Conservation (phyloP, 1,140 invertebrate genomes). For the Drosophila varians region DNA sequence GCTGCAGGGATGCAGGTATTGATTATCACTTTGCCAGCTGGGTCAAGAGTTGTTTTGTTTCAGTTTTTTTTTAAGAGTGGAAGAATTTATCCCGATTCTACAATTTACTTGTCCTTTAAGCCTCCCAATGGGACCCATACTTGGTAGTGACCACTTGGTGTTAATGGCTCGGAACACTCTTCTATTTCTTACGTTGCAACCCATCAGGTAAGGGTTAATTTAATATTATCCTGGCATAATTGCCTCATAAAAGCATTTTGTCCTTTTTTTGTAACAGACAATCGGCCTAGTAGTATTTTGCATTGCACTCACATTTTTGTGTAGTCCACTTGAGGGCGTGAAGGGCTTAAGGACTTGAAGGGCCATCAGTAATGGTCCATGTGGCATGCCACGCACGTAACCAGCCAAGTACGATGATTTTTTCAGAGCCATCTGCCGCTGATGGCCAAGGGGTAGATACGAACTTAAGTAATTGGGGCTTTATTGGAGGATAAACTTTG, state of each 20-base stretch:
- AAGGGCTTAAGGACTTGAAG: slow-evolving; percentile 17
- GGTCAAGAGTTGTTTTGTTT: background rate
- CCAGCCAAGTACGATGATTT: slow-evolving; percentile 4
- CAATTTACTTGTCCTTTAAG: too few relatives aligned
- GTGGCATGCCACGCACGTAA: slow-evolving; percentile 46
- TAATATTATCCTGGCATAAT: slow-evolving; percentile 14
- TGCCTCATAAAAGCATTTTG: too few relatives aligned
- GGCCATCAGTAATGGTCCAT: slow-evolving; percentile 20
- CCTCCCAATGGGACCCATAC: too few relatives aligned
- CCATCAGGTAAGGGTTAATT: slow-evolving; percentile 31
- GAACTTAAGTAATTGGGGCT: slow-evolving; percentile 9
- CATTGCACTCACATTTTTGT: slow-evolving; percentile 5
- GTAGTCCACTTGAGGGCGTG: slow-evolving; percentile 9
- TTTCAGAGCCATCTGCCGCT: slow-evolving; percentile 26
- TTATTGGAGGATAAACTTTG: background rate
- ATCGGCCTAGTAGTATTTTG: background rate
- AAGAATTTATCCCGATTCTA: background rate
- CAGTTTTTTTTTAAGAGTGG: background rate
- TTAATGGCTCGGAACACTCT: slow-evolving; percentile 21
- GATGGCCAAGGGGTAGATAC: background rate
- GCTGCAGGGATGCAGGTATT: slow-evolving; percentile 18
- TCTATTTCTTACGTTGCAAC: slow-evolving; percentile 4
- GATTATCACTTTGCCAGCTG: slow-evolving; percentile 23
- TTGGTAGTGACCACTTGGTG: slow-evolving; percentile 4
- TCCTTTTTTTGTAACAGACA: too few relatives aligned